Evolutionary conservation across 2,888 invertebrate genomes (phyloP), one percentile per base, ranked within the genome.

Genomic region (Pterostichus madidus): DNA sequence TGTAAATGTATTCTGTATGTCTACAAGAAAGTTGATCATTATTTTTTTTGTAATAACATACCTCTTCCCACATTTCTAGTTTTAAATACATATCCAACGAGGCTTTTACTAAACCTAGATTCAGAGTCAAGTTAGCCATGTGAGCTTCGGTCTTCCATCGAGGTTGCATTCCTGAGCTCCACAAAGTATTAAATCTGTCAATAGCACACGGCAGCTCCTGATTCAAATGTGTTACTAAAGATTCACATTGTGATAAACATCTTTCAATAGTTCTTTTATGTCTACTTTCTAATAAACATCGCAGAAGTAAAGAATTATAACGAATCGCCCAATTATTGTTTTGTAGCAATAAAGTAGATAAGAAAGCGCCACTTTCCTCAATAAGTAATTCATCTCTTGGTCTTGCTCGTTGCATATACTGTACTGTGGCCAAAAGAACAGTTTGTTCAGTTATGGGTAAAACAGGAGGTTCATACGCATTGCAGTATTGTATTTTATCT

Each of bases 61-160:
- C 96, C 85, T 97, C 95, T 87, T 98, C 97, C 98, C 99, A 99
- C 31, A 96, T 90, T 86, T 96, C 93, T 31, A 98, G 91, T 71
- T 92, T 91, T 31, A 94, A 90, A 88, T 94, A 97, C 78, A 96
- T 91, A 85, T 97, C 96, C 17, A 98, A 90, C 0, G 98, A 98
- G 3, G 94, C 94, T 89, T 97, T 97, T 2, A 95, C 93, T 84
- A 96, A 92, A 7, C 98, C 98, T 75, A 98, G 88, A 85, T 94
- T 95, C 0, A 96, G 89, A 88, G 97, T 93, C 79, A 97, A 88
- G 86, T 96, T 94, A 0, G 95, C 98, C 52, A 97, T 91, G 85
- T 95, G 94, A 85, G 93, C 92, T 88, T 96, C 94, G 86, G 96
- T 92, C 77, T 91, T 91, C 96, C 97, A 98, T 11, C 93, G 91